Evolutionary conservation across 2,113 vertebrate species (phyloP).

Genomic region (Myotis lucifugus): DNA sequence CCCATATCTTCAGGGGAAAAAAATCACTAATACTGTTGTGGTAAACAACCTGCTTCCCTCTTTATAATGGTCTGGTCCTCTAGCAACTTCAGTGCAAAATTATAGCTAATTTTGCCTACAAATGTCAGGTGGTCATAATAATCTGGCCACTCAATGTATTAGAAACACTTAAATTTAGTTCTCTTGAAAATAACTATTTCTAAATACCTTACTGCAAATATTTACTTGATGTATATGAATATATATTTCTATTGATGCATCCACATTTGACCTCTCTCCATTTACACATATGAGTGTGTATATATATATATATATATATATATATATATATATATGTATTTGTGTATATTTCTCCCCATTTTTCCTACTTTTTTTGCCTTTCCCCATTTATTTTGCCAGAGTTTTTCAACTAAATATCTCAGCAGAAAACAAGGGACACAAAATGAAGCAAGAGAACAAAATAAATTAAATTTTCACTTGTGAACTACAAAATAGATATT

Average conservation of each 20-base stretch:
- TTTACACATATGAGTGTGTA: not conserved
- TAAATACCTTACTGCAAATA: not conserved
- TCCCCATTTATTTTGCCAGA: not conserved
- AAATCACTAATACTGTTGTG: no score
- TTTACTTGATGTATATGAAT: slow-evolving; percentile 20
- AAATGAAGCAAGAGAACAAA: slow-evolving; percentile 23
- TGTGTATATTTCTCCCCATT: not conserved
- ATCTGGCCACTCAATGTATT: not conserved
- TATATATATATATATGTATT: not conserved
- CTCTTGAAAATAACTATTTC: slow-evolving; percentile 26
- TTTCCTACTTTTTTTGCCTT: not conserved
- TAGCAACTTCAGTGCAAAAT: no score
- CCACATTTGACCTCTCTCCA: not conserved
- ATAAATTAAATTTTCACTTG: slow-evolving; percentile 5
- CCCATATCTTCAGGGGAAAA: no score
- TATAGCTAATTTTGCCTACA: no score
- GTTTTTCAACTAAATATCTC: slow-evolving; percentile 27
- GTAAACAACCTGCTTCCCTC: no score
- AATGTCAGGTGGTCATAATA: no score
- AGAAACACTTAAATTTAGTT: slow-evolving; percentile 19
- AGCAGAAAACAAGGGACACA: not conserved
- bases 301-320: not conserved
- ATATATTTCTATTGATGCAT: slow-evolving; percentile 35
- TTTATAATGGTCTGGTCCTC: no score
- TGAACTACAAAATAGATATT: slow-evolving; percentile 1